Base-by-base conservation (phyloP, 2,113 vertebrate species). In the Coreoperca whiteheadi region DNA sequence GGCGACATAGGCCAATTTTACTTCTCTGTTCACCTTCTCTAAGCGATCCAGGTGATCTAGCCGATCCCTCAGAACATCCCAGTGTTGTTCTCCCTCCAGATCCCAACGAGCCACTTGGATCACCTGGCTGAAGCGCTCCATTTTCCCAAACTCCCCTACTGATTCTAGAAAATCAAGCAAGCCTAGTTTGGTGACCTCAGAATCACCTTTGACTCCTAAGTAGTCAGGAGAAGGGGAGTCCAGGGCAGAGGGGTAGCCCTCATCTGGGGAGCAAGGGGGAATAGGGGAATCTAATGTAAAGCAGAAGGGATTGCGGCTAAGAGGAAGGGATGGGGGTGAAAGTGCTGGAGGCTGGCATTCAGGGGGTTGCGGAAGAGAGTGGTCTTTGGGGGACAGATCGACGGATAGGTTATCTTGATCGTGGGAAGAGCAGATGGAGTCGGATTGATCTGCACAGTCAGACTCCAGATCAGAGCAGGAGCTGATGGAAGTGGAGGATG, bases 381-480 rank as follows among this genome's bases (percentile, higher is more conserved):
- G 76, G 6, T 90, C 88, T 71, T 93, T 92, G 56, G 91, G 85
- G 57, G 93, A 95, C 94, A 65, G 95, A 94, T 0, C 94, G 0
- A 68, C 1, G 0, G 86, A 96, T 39, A 97, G 79, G 0, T 96
- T 95, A 12, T 96, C 91, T 85, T 92, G 89, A 51, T 93, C 89
- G 2, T 93, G 86, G 34, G 91, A 91, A 32, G 93, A 94, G 95
- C 90, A 96, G 95, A 78, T 96, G 95, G 0, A 97, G 53, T 82
- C 1, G 2, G 89, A 96, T 50, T 96, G 91, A 0, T 97, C 97
- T 0, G 96, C 95, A 48, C 96, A 96, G 57, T 99, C 97, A 2
- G 96, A 95, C 83, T 97, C 98, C 85, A 98, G 95, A 90, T 99
- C 97, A 0, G 97, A 99, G 91, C 97, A 99, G 92, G 97, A 98